A percentile compares a stretch with the other conserved stretches of the same genome.
These are phyloP conservation scores for Tiphia femorata DNA, from an alignment of 2,888 invertebrate species.

Conservation along the genomic window DNA sequence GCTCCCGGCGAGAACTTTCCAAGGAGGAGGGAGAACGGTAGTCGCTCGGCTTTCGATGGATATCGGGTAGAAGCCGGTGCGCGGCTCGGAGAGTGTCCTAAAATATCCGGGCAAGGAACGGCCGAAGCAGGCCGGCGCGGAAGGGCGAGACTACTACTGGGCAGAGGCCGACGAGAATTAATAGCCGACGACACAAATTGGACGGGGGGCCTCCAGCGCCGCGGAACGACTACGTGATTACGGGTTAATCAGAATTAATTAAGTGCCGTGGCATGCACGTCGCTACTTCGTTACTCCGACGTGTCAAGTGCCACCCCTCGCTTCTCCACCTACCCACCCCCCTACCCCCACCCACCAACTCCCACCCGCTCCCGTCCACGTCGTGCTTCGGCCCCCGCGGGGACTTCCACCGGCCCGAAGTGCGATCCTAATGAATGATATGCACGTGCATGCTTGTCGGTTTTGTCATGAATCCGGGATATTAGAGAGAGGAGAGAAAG, in stretches of 20 bases:
- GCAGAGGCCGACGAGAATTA: conserved; percentile 42
- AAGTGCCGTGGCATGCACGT: conserved; percentile 67
- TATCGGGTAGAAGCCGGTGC: conserved; percentile 18
- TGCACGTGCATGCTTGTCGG: conserved; percentile 57
- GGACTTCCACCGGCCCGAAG: conserved; percentile 38
- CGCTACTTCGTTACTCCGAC: conserved; percentile 68
- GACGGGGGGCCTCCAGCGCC: conserved; percentile 56
- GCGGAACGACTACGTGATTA: conserved; percentile 67
- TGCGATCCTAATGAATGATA: conserved; percentile 65
- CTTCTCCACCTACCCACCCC: conserved; percentile 9
- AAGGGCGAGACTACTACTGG: no score
- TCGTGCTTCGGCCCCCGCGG: conserved; percentile 39
- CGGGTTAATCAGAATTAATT: conserved; percentile 69
- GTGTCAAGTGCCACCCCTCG: conserved; percentile 63
- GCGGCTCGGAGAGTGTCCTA: conserved; percentile 31
- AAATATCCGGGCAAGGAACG: conserved; percentile 37
- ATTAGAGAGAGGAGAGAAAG: no score
- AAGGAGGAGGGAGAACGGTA: conserved; percentile 5
- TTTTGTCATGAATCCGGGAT: no score
- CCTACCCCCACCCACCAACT: no score
- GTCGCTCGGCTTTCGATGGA: conserved; percentile 22
- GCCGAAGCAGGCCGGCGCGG: conserved; percentile 18
- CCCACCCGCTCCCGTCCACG: no score
- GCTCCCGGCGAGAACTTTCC: no score
- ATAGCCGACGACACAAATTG: conserved; percentile 64